These are phyloP conservation scores for Harpagifer antarcticus DNA, from an alignment of 2,797 vertebrate genomes.

Conservation along the genomic window DNA sequence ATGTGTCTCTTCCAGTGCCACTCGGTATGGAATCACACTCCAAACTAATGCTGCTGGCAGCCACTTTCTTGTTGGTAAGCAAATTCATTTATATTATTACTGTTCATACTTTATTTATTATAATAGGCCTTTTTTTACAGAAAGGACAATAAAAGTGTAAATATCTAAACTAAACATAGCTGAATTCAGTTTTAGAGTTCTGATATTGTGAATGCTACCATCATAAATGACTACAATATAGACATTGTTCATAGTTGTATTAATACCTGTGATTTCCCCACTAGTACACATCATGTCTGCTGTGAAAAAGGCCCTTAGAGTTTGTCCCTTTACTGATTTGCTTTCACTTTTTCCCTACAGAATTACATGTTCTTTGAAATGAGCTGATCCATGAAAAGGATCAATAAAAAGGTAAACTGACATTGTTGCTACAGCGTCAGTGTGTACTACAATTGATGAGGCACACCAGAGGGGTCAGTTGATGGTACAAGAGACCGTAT, in stretches of 20 bases:
- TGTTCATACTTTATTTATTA: neutral
- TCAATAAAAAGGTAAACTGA: neutral
- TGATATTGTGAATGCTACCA: neutral
- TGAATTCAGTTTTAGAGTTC: neutral
- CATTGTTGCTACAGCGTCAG: no score
- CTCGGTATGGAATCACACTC: constrained; percentile 73
- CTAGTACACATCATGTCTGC: neutral
- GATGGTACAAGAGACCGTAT: neutral
- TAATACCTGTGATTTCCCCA: neutral
- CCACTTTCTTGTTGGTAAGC: constrained; percentile 84
- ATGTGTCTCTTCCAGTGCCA: constrained; percentile 75
- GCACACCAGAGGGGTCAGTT: neutral
- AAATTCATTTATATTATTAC: neutral
- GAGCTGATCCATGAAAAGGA: constrained; percentile 73
- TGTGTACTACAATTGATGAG: constrained; percentile 2
- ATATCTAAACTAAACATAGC: neutral
- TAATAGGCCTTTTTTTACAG: neutral
- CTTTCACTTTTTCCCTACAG: constrained; percentile 63
- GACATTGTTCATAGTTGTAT: neutral
- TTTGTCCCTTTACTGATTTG: neutral
- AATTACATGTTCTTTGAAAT: constrained; percentile 89
- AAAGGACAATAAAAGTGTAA: neutral
- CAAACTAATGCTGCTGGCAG: constrained; percentile 82
- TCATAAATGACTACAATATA: neutral
- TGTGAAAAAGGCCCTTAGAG: neutral